Base-by-base conservation (phyloP, 2,888 invertebrate genomes). In the Plusia festucae region DNA sequence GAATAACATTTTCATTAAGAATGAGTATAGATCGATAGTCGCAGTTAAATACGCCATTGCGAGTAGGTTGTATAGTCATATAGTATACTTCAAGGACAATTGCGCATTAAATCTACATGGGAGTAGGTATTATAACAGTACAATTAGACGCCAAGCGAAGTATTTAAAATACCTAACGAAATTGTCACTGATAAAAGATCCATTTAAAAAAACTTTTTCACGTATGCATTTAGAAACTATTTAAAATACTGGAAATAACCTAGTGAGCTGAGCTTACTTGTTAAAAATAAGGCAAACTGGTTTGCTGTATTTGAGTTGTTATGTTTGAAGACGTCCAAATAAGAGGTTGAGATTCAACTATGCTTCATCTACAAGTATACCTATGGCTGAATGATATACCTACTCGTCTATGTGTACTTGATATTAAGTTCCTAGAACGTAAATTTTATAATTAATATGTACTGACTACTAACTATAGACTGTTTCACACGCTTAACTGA, bases 31-130 rank as follows among this genome's bases (percentile, higher is more conserved):
- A 81, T 84, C 76, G 82, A 73, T 76, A 69, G 73, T 70, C 73
- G 68, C 65, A 72, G 70, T 77, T 78, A 76, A 82, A 82, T 83
- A 66, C 73, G 73, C 73, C 76, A 76, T 78, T 73, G 73, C 78
- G 62, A 69, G 71, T 74, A 69, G 71, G 78, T 79, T n/a, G 72
- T 76, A n/a, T 40, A 40, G 40, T 40, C n/a, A 40, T 30, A 76
- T n/a, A n/a, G n/a, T n/a, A n/a, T 72, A 79, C 73, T 81, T 81
- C 84, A 85, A 85, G 84, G 85, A 62, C 76, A 75, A 76, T 74
- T 72, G 73, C 72, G 65, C 69, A 73, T 72, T 81, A 71, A 77
- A 62, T 67, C 46, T 67, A 70, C 68, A 72, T 74, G 67, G 74
- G 65, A 66, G 40, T 62, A n/a, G n/a, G n/a, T n/a, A 66, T 22